Conservation (phyloP, 2,113 vertebrate genomes). For the Neogobius melanostomus region DNA sequence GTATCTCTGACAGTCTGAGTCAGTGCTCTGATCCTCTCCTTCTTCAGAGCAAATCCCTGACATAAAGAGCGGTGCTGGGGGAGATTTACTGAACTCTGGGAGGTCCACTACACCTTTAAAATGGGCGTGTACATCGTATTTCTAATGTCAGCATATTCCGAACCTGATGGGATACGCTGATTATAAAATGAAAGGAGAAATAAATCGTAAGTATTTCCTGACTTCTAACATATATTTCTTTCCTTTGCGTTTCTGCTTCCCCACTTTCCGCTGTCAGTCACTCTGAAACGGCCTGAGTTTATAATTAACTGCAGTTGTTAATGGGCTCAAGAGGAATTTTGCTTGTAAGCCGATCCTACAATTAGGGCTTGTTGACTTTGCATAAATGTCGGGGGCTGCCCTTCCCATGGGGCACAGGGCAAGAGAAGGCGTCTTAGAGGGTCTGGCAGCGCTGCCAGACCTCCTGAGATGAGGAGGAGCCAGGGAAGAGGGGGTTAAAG, state of each 20-base stretch:
- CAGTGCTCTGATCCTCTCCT: conserved; percentile 57
- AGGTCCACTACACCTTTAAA: conserved; percentile 43
- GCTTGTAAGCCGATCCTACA: conserved; percentile 76
- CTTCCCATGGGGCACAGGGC: conserved; percentile 61
- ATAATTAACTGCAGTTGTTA: conserved; percentile 77
- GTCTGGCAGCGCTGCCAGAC: conserved; percentile 56
- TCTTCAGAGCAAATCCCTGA: conserved; percentile 64
- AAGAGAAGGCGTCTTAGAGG: conserved; percentile 71
- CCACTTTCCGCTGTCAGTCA: conserved; percentile 49
- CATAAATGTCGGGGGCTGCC: conserved; percentile 72
- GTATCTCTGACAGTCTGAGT: conserved; percentile 58
- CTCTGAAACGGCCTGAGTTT: conserved; percentile 41
- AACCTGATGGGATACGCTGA: too few relatives aligned
- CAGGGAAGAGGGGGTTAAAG: conserved; percentile 36
- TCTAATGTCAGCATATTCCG: neutral
- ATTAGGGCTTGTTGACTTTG: conserved; percentile 82
- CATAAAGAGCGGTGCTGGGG: conserved; percentile 53
- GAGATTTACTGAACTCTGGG: conserved; percentile 60
- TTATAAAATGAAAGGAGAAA: too few relatives aligned
- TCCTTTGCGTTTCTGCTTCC: conserved; percentile 16
- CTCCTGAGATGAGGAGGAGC: conserved; percentile 50
- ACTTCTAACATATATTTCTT: conserved; percentile 23
- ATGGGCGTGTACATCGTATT: conserved; percentile 4
- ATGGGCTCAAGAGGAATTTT: conserved; percentile 76
- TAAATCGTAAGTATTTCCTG: too few relatives aligned